Evolutionary conservation across 2,888 invertebrate species (phyloP).

Genomic region (Chorisops tibialis): DNA sequence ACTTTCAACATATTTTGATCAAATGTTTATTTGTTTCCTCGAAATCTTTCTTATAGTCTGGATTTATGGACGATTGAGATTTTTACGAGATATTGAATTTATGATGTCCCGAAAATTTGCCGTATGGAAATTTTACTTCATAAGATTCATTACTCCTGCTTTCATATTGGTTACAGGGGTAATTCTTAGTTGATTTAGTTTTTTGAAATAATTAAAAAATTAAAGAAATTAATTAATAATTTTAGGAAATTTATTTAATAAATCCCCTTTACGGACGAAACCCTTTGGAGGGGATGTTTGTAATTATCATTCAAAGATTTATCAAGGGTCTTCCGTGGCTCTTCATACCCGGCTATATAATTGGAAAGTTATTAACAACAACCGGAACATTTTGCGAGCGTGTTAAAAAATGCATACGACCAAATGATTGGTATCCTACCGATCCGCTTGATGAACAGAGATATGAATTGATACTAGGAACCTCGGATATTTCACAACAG

Average conservation of each 20-base stretch:
- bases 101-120: slow-evolving; percentile 62
- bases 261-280: too few species aligned
- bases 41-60: slow-evolving; percentile 80
- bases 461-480: slow-evolving; percentile 44
- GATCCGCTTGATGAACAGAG: slow-evolving; percentile 43
- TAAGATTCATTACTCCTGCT: slow-evolving; percentile 45
- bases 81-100: slow-evolving; percentile 65
- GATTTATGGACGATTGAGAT: slow-evolving; percentile 69
- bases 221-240: too few species aligned
- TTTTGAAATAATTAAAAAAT: too few species aligned
- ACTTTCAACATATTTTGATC: too few species aligned
- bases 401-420: slow-evolving; percentile 41
- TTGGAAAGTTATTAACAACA: slow-evolving; percentile 40
- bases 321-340: slow-evolving; percentile 41
- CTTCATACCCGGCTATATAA: slow-evolving; percentile 44
- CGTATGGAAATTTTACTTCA: slow-evolving; percentile 48
- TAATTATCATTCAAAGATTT: too few species aligned
- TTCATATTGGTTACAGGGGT: too few species aligned
- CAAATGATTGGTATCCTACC: slow-evolving; percentile 49
- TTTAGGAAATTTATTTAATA: too few species aligned
- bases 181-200: too few species aligned
- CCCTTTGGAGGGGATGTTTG: too few species aligned
- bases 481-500: slow-evolving; percentile 45
- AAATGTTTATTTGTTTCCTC: slow-evolving; percentile 68
- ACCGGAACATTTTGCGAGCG: slow-evolving; percentile 41